phyloP scores from a whole-genome alignment of 2,888 invertebrate species.

The Gari tellinella region DNA sequence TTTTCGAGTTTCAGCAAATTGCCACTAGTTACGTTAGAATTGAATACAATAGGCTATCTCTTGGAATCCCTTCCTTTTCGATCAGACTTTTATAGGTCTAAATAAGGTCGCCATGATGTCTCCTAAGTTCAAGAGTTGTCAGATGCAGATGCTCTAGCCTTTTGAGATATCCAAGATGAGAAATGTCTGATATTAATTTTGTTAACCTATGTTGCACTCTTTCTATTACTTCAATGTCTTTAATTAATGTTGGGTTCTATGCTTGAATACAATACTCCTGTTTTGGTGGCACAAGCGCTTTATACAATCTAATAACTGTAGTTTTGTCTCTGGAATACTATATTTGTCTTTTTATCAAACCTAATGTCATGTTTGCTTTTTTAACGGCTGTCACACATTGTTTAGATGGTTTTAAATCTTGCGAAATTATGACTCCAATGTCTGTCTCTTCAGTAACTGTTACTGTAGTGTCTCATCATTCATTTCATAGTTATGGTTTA shows the following conservation, averaged over 20 bases:
- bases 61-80: constrained; percentile 3
- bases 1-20: too few species aligned
- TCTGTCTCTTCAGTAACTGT: too few species aligned
- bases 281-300: constrained; percentile 3
- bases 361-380: constrained; percentile 15
- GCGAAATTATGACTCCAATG: neutral
- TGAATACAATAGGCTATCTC: too few species aligned
- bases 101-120: constrained; percentile 16
- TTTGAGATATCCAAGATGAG: constrained; percentile 12
- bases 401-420: constrained; percentile 14
- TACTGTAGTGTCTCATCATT: too few species aligned
- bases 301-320: constrained; percentile 9
- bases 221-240: constrained; percentile 1
- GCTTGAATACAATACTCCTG: constrained; percentile 12
- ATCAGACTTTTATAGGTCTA: constrained; percentile 15
- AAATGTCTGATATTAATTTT: constrained; percentile 17
- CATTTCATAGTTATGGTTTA: too few species aligned
- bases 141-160: constrained; percentile 18
- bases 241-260: constrained; percentile 7
- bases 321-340: too few species aligned
- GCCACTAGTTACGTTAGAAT: too few species aligned
- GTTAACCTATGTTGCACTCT: neutral
- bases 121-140: constrained; percentile 13
- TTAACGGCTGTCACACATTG: constrained; percentile 3
- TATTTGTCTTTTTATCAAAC: neutral